phyloP scores from a whole-genome alignment of 2,888 invertebrate species.

The Cenopis cana region DNA sequence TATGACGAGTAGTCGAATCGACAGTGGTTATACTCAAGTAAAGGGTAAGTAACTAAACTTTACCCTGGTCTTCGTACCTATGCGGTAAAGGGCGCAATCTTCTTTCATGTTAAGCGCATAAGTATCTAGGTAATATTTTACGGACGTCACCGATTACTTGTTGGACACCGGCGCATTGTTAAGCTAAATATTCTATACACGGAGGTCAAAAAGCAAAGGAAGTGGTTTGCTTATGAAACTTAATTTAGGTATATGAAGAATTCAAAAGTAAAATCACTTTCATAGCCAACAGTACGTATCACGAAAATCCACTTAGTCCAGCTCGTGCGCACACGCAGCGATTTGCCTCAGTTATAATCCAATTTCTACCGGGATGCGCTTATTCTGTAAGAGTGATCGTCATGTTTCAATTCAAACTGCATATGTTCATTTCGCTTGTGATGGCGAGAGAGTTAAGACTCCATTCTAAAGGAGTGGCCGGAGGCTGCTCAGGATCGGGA shows the following conservation, averaged over 20 bases:
- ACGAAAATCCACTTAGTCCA: slow-evolving; percentile 36
- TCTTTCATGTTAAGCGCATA: too few species aligned
- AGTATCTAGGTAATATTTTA: too few species aligned
- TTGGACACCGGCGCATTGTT: not conserved
- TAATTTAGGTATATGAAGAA: not conserved
- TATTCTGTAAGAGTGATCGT: slow-evolving; percentile 23
- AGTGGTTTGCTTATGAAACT: not conserved
- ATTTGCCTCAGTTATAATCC: slow-evolving; percentile 35
- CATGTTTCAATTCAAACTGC: not conserved
- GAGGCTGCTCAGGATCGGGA: too few species aligned
- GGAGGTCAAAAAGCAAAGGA: not conserved
- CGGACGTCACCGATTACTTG: too few species aligned
- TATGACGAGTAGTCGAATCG: not conserved
- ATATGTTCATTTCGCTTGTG: too few species aligned
- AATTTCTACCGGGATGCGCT: slow-evolving; percentile 36
- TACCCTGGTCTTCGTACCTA: not conserved
- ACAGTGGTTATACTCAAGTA: not conserved
- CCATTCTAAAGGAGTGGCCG: too few species aligned
- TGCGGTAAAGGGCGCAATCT: too few species aligned
- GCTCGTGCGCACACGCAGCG: slow-evolving; percentile 24
- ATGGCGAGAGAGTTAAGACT: too few species aligned
- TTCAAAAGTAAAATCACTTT: not conserved
- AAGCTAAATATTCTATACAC: not conserved
- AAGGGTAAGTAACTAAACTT: not conserved
- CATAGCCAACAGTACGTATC: slow-evolving; percentile 11